phyloP scores from a whole-genome alignment of 2,113 vertebrate genomes.

The Sinocyclocheilus anophthalmus region DNA sequence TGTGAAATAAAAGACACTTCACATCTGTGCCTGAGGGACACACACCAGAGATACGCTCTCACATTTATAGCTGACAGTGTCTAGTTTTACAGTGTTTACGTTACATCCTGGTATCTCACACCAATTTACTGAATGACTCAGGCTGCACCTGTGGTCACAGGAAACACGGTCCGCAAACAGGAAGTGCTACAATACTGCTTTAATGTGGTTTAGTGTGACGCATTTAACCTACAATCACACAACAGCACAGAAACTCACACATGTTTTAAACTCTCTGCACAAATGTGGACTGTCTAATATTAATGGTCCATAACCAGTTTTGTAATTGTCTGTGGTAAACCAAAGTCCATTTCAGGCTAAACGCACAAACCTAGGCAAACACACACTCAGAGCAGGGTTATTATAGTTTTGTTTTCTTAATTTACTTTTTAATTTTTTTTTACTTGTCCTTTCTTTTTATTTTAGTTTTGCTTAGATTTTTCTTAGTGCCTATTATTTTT shows the following conservation, averaged over 20 bases:
- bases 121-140: background rate
- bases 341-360: background rate
- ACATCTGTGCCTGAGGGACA: constrained; percentile 11
- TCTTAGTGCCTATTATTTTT: background rate
- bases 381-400: background rate
- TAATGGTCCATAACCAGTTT: background rate
- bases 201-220: constrained; percentile 9
- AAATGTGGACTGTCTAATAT: background rate
- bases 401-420: background rate
- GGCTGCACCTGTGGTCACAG: constrained; percentile 21
- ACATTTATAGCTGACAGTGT: background rate
- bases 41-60: background rate
- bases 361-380: background rate
- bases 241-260: background rate
- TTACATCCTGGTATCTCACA: background rate
- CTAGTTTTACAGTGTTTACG: background rate
- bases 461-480: background rate
- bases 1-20: constrained; percentile 13
- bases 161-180: constrained; percentile 16
- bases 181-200: background rate
- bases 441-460: background rate
- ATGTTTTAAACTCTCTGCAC: background rate
- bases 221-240: background rate
- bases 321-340: background rate
- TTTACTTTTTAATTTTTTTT: background rate